phyloP scores from a whole-genome alignment of 2,888 invertebrate genomes.

The Apodemia mormo region DNA sequence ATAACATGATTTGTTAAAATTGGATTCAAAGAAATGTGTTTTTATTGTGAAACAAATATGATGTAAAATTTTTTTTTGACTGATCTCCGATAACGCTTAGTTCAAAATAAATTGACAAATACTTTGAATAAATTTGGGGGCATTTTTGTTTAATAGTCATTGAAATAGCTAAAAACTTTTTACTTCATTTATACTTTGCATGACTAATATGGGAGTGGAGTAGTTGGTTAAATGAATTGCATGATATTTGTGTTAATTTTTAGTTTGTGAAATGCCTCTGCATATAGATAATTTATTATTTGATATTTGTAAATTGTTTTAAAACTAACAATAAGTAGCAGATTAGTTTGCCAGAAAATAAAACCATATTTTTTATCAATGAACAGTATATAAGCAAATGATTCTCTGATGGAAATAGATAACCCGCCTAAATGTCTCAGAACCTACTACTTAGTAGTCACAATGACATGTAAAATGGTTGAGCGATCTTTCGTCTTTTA shows the following conservation, averaged over 20 bases:
- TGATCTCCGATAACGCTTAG: neutral
- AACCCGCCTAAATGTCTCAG: too few relatives aligned
- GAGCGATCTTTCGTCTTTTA: too few relatives aligned
- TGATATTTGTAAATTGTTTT: neutral
- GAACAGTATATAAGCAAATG: too few relatives aligned
- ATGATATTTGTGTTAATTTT: slow-evolving; percentile 27
- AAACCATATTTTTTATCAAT: too few relatives aligned
- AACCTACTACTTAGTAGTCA: too few relatives aligned
- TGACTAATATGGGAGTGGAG: neutral
- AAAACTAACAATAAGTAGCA: neutral
- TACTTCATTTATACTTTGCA: slow-evolving; percentile 13
- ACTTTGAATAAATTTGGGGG: neutral
- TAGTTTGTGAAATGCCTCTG: slow-evolving; percentile 17
- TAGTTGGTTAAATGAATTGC: slow-evolving; percentile 28
- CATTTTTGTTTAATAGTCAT: neutral
- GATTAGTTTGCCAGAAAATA: too few relatives aligned
- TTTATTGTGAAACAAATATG: neutral
- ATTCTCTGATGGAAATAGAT: too few relatives aligned
- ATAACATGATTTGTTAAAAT: too few relatives aligned
- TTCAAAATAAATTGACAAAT: neutral
- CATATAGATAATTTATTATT: neutral
- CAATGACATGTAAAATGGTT: too few relatives aligned
- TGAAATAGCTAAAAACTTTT: slow-evolving; percentile 4
- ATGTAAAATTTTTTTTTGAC: neutral
- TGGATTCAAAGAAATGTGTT: neutral